Evolutionary conservation across 2,797 vertebrate genomes (phyloP).

Genomic region (Benthosema pterotum): DNA sequence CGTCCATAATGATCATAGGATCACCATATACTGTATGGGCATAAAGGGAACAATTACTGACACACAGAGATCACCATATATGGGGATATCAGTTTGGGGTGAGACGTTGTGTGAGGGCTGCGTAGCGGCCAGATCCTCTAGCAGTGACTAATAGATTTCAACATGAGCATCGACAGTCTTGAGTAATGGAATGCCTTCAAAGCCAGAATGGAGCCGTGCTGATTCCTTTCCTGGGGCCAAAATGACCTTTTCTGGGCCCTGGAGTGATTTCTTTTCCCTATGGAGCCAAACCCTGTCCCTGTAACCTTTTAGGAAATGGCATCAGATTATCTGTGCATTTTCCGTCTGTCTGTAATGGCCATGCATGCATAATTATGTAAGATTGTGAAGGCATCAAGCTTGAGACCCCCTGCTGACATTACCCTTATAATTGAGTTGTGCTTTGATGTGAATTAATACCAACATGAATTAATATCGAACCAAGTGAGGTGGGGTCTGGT

Average conservation of each 20-base stretch:
- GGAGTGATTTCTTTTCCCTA: neutral
- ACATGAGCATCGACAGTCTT: no score
- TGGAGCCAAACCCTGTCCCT: neutral
- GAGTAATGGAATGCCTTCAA: neutral
- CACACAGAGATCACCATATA: no score
- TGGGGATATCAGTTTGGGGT: no score
- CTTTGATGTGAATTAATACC: conserved; percentile 4
- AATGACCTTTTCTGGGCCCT: conserved; percentile 12
- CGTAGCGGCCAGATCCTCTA: no score
- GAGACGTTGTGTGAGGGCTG: no score
- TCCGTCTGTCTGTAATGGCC: conserved; percentile 7
- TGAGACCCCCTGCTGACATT: conserved; percentile 1
- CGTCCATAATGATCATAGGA: no score
- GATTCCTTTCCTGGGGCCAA: no score
- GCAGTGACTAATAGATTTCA: no score
- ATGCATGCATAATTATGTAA: neutral
- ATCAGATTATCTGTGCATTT: conserved; percentile 4
- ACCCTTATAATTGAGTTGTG: conserved; percentile 14
- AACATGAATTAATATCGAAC: conserved; percentile 20
- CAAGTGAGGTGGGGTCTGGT: neutral
- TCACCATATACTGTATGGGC: no score
- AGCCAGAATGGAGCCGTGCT: neutral
- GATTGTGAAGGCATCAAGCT: conserved; percentile 1
- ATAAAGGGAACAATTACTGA: no score
- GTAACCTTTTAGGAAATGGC: conserved; percentile 24